Percentiles rank a stretch among this genome's conserved stretches.
Conservation (phyloP, 2,888 invertebrate genomes). For the Melieria omissa region DNA sequence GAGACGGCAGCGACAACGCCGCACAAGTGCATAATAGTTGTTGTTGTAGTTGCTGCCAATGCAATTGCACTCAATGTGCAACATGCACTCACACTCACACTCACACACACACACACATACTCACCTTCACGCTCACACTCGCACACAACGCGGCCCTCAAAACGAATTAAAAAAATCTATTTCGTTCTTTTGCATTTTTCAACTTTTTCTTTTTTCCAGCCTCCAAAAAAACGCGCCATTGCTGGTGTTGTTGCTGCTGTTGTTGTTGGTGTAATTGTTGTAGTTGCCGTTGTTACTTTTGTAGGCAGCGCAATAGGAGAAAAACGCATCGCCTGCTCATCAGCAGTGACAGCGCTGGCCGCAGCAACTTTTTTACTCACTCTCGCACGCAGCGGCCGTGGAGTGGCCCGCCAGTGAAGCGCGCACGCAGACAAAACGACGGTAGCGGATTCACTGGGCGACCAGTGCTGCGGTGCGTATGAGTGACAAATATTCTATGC, state of each 20-base stretch:
- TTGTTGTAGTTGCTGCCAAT: too few species aligned
- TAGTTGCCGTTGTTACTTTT: conserved; percentile 10
- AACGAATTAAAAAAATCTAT: conserved; percentile 41
- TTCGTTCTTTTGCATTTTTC: conserved; percentile 33
- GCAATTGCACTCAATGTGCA: conserved; percentile 7
- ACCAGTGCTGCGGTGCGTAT: background rate
- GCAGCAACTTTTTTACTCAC: conserved; percentile 34
- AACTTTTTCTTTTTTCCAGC: conserved; percentile 9
- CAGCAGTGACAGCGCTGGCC: background rate
- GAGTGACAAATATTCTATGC: background rate
- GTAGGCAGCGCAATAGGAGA: conserved; percentile 24
- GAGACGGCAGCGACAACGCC: too few species aligned
- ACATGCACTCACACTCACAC: conserved; percentile 30
- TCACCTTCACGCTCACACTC: conserved; percentile 21
- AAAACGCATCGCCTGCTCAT: conserved; percentile 1
- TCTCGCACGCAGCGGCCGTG: conserved; percentile 25
- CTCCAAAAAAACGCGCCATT: too few species aligned
- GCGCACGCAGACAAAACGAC: background rate
- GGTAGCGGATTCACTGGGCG: conserved; percentile 17
- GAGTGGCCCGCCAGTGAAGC: conserved; percentile 2
- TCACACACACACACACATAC: conserved; percentile 28
- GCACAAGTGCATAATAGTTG: too few species aligned
- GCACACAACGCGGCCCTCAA: conserved; percentile 30
- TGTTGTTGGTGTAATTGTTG: too few species aligned
- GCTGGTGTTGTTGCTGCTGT: too few species aligned